These are phyloP conservation scores for Toxotes chatareus DNA, from an alignment of 2,113 vertebrate species.

Conservation along the genomic window DNA sequence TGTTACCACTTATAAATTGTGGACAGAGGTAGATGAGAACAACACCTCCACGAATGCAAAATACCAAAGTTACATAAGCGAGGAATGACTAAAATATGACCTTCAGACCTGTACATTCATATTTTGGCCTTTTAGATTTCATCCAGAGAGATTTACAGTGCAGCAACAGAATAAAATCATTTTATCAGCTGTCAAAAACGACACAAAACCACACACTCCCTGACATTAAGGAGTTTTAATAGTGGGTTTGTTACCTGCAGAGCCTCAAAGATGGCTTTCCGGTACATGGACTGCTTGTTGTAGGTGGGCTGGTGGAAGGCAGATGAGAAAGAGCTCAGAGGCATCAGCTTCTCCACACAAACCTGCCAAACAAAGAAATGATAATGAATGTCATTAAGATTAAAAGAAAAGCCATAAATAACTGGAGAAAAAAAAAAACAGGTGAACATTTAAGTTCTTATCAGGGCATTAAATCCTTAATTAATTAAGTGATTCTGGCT, in stretches of 20 bases:
- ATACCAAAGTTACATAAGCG: slow-evolving; percentile 35
- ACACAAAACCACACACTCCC: not conserved
- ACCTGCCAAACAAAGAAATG: slow-evolving; percentile 82
- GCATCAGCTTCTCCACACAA: slow-evolving; percentile 96
- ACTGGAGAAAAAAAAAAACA: not conserved
- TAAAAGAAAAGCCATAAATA: not conserved
- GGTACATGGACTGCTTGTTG: slow-evolving; percentile 98
- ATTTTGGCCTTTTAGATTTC: slow-evolving; percentile 18
- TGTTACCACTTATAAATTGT: slow-evolving; percentile 38
- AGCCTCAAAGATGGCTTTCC: slow-evolving; percentile 97
- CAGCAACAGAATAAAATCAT: not conserved
- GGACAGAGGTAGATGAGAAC: slow-evolving; percentile 34
- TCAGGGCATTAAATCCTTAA: no score
- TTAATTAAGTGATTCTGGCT: no score
- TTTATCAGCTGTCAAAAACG: not conserved
- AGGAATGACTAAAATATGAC: slow-evolving; percentile 16
- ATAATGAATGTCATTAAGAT: not conserved
- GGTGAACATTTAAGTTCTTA: not conserved
- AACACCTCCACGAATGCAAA: slow-evolving; percentile 61
- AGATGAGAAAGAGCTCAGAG: slow-evolving; percentile 91
- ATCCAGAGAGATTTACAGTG: not conserved
- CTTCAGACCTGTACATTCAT: slow-evolving; percentile 8
- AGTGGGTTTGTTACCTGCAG: slow-evolving; percentile 88
- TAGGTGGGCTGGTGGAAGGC: slow-evolving; percentile 98
- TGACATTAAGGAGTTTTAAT: not conserved